Evolutionary conservation across 2,113 vertebrate genomes (phyloP), one percentile per base, ranked within the genome.

Genomic region (Austrofundulus limnaeus): DNA sequence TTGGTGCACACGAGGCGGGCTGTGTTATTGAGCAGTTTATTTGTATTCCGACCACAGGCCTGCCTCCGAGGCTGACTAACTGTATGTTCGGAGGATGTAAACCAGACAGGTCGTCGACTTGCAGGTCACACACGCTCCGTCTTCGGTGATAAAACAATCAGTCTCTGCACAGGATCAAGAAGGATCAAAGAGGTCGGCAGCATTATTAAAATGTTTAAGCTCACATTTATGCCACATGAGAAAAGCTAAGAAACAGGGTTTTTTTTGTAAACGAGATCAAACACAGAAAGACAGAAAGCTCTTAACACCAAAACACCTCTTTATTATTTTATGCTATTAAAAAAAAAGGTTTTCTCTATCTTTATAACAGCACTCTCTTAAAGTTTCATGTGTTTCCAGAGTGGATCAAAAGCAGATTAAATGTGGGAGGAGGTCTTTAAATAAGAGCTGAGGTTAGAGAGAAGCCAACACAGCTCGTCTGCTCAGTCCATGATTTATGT

Each of bases 341-440:
- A 78, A 55, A 84, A 80, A 72, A 16, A 52, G 10, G 50, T 61
- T 62, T 47, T 66, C 12, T 69, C 61, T 69, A 52, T 77, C 52
- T 59, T 63, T 52, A 78, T 64, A 79, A 75, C 62, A 69, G 68
- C 64, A 58, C 71, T 77, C 45, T 54, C 82, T 88, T 82, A 83
- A 85, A 88, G 38, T 76, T 81, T 75, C 25, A 83, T 85, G 80
- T 64, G 61, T 60, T 82, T 75, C 54, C 55, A 80, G 70, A 74
- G 61, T 24, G 24, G 76, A 54, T 77, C 70, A 38, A 65, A 59
- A 60, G 72, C 49, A 51, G 56, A 66, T 16, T 11, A 9, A 5
- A 1, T 78, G 72, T 28, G 78, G 69, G 69, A 66, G 63, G 73
- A 63, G 73, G 56, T 74, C 62, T 63, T 80, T 82, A 63, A 66